phyloP scores from a whole-genome alignment of 2,113 vertebrate genomes.

The Ammospiza caudacuta region DNA sequence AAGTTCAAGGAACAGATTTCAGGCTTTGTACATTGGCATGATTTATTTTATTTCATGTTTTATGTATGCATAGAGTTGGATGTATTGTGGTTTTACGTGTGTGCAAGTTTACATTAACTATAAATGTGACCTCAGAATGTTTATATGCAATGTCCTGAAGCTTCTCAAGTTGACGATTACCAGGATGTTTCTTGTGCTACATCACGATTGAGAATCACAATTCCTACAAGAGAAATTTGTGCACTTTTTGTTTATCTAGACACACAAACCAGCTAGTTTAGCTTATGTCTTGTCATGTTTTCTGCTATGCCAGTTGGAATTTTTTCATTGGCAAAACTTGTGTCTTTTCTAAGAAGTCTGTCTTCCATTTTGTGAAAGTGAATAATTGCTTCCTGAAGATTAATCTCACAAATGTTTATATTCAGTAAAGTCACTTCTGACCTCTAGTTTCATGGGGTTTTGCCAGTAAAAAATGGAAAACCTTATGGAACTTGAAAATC shows the following conservation, averaged over 20 bases:
- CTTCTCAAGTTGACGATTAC: background rate
- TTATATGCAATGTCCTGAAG: background rate
- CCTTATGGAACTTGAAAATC: background rate
- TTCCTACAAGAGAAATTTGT: background rate
- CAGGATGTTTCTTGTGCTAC: background rate
- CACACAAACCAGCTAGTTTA: background rate
- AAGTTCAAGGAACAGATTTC: background rate
- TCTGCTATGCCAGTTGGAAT: background rate
- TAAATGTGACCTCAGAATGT: background rate
- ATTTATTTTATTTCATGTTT: slow-evolving; percentile 1
- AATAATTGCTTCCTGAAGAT: background rate
- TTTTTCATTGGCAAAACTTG: background rate
- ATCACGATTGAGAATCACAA: background rate
- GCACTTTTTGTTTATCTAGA: background rate
- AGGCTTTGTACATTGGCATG: background rate
- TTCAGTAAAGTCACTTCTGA: background rate
- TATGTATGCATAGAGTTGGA: accelerated
- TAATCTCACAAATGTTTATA: background rate
- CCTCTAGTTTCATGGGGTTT: slow-evolving; percentile 7
- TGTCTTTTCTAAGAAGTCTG: background rate
- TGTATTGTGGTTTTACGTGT: background rate
- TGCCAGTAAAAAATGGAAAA: background rate
- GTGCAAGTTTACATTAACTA: background rate
- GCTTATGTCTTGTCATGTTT: background rate
- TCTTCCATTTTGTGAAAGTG: background rate